Percentiles rank a stretch among this genome's conserved stretches.
phyloP scores from a whole-genome alignment of 2,797 vertebrate species.

The Petrocephalus sullivani region DNA sequence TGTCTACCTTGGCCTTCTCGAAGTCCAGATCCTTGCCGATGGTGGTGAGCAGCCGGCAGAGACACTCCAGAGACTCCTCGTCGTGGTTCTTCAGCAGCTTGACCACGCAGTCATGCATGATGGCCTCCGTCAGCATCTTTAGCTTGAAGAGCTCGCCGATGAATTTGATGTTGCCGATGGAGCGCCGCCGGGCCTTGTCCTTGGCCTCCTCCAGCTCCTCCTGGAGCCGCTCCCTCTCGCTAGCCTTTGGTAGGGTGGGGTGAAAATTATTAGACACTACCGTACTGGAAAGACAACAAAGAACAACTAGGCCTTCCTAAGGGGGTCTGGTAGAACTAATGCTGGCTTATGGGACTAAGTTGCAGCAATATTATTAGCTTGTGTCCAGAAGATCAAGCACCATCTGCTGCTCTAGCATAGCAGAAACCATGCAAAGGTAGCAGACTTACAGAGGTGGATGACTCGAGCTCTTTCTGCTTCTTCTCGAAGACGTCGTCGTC shows the following conservation, averaged over 20 bases:
- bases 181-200: constrained; percentile 78
- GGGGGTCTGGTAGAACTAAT: background rate
- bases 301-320: background rate
- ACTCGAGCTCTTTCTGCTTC: constrained; percentile 78
- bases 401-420: background rate
- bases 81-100: constrained; percentile 82
- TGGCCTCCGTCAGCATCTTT: constrained; percentile 80
- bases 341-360: background rate
- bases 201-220: constrained; percentile 79
- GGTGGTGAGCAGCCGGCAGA: constrained; percentile 78
- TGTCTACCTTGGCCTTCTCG: constrained; percentile 77
- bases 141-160: constrained; percentile 82
- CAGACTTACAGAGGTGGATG: constrained; percentile 61
- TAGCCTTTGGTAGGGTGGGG: background rate
- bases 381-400: background rate
- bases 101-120: constrained; percentile 84
- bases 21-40: constrained; percentile 83
- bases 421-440: background rate
- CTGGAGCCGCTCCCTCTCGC: constrained; percentile 62
- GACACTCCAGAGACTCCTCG: constrained; percentile 77
- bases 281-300: background rate
- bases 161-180: constrained; percentile 82
- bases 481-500: constrained; percentile 80
- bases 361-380: background rate
- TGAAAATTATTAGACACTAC: background rate